Evolutionary conservation across 1,140 invertebrate species (phyloP), one percentile per base, ranked within the genome.

Genomic region (Rhynchophorus ferrugineus): DNA sequence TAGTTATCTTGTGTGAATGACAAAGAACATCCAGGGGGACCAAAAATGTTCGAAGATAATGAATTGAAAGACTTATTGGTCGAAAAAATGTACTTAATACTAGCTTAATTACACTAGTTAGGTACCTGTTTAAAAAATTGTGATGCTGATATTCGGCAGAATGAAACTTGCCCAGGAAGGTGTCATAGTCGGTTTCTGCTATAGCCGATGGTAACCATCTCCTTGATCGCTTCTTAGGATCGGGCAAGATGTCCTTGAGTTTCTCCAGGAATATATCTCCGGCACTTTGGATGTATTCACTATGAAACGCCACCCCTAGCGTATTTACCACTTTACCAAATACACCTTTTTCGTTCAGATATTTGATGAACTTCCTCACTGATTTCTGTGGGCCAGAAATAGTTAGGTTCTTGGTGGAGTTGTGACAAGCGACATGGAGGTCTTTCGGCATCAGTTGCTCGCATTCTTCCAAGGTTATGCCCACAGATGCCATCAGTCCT

Each of bases 131-230:
- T 9, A 95, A 75, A 29, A 97, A 75, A 71, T 98, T 98, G 74
- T 96, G 96, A 1, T 95, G 91, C 68, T 95, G 90, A 71, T 98
- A 98, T 14, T 85, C 88, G 5, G 89, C 83, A 37, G 91, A 94
- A 33, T 89, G 92, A 43, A 81, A 73, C 61, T 84, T 77, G 0
- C 91, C 88, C 59, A 90, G 61, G 1, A 83, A 75, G 0, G 81
- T 77, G 19, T 76, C 72, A 90, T 91, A 95, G n/a, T 82, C 74
- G 1, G 73, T 71, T 69, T 92, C 82, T 0, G 91, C 88, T 56
- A 97, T 85, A 9, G 92, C 96, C 9, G 87, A 86, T 52, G 89
- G 93, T 16, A 98, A 76, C 94, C 95, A 98, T 52, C 79, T 81
- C 0, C 75, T 57, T 1, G 85, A 80, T 39, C 95, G 78, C 35